Evolutionary conservation across 2,888 invertebrate species (phyloP).

Genomic region (Andrena bicolor): DNA sequence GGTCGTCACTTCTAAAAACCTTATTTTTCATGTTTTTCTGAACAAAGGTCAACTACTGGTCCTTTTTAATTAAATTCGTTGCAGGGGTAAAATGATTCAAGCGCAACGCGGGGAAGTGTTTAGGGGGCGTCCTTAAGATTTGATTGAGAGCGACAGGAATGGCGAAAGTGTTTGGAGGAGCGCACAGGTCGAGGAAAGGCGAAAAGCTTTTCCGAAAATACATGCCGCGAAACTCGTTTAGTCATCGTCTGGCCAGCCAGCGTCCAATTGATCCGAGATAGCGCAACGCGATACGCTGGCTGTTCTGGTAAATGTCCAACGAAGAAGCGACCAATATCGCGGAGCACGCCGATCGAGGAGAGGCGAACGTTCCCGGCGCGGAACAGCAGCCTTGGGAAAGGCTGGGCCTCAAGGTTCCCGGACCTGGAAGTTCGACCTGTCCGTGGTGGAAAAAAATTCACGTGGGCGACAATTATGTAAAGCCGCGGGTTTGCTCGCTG

Average conservation of each 20-base stretch:
- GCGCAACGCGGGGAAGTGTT: constrained; percentile 8
- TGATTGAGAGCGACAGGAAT: background rate
- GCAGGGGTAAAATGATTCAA: background rate
- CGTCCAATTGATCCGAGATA: constrained; percentile 17
- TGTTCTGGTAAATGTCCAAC: constrained; percentile 43
- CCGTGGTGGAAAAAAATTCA: constrained; percentile 44
- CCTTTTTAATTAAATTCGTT: background rate
- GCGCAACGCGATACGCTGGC: background rate
- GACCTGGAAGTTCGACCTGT: constrained; percentile 24
- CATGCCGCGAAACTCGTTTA: background rate
- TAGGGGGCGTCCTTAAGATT: constrained; percentile 27
- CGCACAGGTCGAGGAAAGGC: background rate
- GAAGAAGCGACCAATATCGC: background rate
- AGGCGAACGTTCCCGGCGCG: constrained; percentile 49
- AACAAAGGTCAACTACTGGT: too few relatives aligned
- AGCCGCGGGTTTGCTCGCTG: constrained; percentile 1
- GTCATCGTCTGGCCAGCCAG: constrained; percentile 3
- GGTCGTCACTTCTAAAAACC: too few relatives aligned
- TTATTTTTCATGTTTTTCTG: too few relatives aligned
- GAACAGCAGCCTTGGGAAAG: constrained; percentile 54
- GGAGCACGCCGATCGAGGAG: constrained; percentile 32
- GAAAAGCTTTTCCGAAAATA: constrained; percentile 7
- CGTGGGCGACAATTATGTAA: constrained; percentile 66
- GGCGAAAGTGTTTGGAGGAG: background rate
- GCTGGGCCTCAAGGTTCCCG: constrained; percentile 37